Evolutionary conservation across 2,797 vertebrate genomes (phyloP), one percentile per base, ranked within the genome.

Genomic region (Geotrypetes seraphini): DNA sequence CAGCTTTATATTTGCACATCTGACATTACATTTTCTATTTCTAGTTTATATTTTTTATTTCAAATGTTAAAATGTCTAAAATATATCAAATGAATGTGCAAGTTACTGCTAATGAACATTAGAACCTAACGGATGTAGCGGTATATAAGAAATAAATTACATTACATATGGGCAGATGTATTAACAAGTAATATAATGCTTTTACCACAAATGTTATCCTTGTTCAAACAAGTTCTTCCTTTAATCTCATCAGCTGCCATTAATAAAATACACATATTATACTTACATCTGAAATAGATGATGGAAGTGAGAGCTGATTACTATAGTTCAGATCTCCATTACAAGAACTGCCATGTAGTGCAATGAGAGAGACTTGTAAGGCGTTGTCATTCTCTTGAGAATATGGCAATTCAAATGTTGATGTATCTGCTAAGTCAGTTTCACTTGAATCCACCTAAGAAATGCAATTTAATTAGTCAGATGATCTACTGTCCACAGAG

Each of bases 371-470:
- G 4, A 79, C 70, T 55, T 88, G 87, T 59, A 91, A 89, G 13
- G 80, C 49, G 48, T 85, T 82, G 13, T 84, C 85, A 19, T 79
- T 77, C 8, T 83, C 75, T 4, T 65, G 66, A 8, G 79, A 76
- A 65, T 68, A 90, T 18, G 71, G 71, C 1, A 62, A 81, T 41
- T 83, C 84, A 28, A 89, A 69, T 14, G 53, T 34, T 56, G 84
- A 83, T 19, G 93, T 89, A 26, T 85, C 87, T 19, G 30, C 60
- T 39, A 88, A 40, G 53, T 92, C 89, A 34, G 75, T 64, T 26
- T 96, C 90, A 0, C 66, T 55, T 33, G 85, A 76, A 53, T 95
- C 89, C 54, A 96, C 89, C 94, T 99, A 80, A 33, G 22, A 71
- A 42, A 61, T 66, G 26, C 30, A 54, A 39, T n/a, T n/a, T n/a